Evolutionary conservation across 1,140 invertebrate species (phyloP), one percentile per base, ranked within the genome.

Genomic region (Cydia fagiglandana): DNA sequence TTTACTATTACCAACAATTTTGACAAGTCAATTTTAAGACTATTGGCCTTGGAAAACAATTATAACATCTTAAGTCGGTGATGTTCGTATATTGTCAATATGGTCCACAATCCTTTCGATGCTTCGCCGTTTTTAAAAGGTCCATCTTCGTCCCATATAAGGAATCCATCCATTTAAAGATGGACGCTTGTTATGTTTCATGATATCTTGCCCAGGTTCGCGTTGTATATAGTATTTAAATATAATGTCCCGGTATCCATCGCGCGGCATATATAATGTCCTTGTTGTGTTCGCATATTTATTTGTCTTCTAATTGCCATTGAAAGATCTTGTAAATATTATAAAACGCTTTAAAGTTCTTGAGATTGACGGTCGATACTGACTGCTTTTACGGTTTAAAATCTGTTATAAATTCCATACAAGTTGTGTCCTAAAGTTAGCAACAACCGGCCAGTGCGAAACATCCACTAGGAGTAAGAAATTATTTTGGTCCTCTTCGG

Each of bases 401-500:
- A 86, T 84, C 84, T 83, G 84, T 84, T 90, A 84, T 84, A 30
- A 84, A 87, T 88, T 83, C 82, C 78, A 86, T 82, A 82, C 47
- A 76, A 80, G 83, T 70, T 41, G 86, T 84, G 84, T 88, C 83
- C 87, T 83, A 82, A 85, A 82, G 81, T 86, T 86, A 86, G 85
- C 86, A 85, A 91, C 83, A 88, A 83, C 89, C 91, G 89, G 91
- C 91, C 91, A 92, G 88, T 89, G 82, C 89, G 85, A 83, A 89
- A 88, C 89, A 91, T 92, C 91, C 91, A 92, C 84, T 92, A 92
- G 91, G 84, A 84, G 78, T 91, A 90, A 91, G 89, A 77, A 78
- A 83, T 81, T 84, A 84, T 84, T 90, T 85, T 88, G 86, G 86
- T 90, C 89, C 88, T 88, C 82, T 91, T 87, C 82, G 81, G 83